Conservation (phyloP, 2,113 vertebrate genomes). For the Syrrhaptes paradoxus region DNA sequence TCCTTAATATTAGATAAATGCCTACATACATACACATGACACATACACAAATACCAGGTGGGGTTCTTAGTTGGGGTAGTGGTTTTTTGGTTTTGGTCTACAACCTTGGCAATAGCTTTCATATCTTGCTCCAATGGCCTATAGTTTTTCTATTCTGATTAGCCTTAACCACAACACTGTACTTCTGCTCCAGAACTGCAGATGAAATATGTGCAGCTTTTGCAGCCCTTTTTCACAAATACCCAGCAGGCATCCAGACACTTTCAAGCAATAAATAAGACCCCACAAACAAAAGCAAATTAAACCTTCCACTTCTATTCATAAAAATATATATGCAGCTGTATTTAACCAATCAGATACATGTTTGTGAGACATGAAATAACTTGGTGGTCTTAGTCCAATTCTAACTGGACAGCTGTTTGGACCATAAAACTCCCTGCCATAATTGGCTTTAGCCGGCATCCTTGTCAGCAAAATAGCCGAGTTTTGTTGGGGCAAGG, state of each 20-base stretch:
- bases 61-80: background rate
- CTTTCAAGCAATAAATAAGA: slow-evolving; percentile 56
- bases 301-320: slow-evolving; percentile 53
- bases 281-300: slow-evolving; percentile 68
- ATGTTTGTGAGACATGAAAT: slow-evolving; percentile 14
- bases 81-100: background rate
- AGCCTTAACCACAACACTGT: background rate
- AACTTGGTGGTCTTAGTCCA: slow-evolving; percentile 53
- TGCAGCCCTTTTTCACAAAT: background rate
- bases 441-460: slow-evolving; percentile 38
- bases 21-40: background rate
- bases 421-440: slow-evolving; percentile 5
- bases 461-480: slow-evolving; percentile 37
- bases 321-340: slow-evolving; percentile 39
- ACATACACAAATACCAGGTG: background rate
- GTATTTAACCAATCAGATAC: slow-evolving; percentile 16
- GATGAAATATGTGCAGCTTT: background rate
- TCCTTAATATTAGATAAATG: background rate
- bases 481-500: slow-evolving; percentile 5
- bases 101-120: background rate
- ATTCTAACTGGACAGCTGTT: slow-evolving; percentile 54
- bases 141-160: background rate
- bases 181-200: background rate
- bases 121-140: background rate
- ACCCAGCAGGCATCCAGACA: slow-evolving; percentile 58